Conservation (phyloP, 2,797 vertebrate genomes). For the Acrossocheilus fasciatus region DNA sequence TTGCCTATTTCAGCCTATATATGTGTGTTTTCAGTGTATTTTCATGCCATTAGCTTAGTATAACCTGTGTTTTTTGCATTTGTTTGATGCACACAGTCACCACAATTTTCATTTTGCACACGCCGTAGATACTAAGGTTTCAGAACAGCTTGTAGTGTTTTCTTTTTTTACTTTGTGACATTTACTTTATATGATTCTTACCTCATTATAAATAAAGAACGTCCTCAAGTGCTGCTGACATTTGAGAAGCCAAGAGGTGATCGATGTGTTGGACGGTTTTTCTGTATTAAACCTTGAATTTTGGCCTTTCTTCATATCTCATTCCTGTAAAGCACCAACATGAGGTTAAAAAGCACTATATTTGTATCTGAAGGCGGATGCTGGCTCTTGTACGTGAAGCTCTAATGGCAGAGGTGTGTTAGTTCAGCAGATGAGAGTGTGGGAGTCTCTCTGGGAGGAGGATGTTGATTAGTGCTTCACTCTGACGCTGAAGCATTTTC, state of each 20-base stretch:
- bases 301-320: slow-evolving; percentile 18
- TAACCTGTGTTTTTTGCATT: not conserved
- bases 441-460: slow-evolving; percentile 19
- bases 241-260: slow-evolving; percentile 37
- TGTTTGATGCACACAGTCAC: not conserved
- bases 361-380: not conserved
- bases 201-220: slow-evolving; percentile 5
- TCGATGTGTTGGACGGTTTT: not conserved
- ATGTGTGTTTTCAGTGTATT: not conserved
- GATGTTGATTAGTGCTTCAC: slow-evolving; percentile 13
- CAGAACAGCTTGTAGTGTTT: not conserved
- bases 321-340: not conserved
- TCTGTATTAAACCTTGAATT: slow-evolving; percentile 27
- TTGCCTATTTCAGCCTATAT: not conserved
- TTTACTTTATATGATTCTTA: slow-evolving; percentile 7
- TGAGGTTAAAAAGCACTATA: slow-evolving; percentile 9
- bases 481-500: not conserved
- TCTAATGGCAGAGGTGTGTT: slow-evolving; percentile 26
- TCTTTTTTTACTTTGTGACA: slow-evolving; percentile 9
- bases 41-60: not conserved
- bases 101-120: not conserved
- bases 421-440: slow-evolving; percentile 6
- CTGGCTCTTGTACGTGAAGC: not conserved
- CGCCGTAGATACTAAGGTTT: not conserved
- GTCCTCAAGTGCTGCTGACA: slow-evolving; percentile 27